These are phyloP conservation scores for Ceratina australensis DNA, from an alignment of 1,140 invertebrate genomes.

Conservation along the genomic window DNA sequence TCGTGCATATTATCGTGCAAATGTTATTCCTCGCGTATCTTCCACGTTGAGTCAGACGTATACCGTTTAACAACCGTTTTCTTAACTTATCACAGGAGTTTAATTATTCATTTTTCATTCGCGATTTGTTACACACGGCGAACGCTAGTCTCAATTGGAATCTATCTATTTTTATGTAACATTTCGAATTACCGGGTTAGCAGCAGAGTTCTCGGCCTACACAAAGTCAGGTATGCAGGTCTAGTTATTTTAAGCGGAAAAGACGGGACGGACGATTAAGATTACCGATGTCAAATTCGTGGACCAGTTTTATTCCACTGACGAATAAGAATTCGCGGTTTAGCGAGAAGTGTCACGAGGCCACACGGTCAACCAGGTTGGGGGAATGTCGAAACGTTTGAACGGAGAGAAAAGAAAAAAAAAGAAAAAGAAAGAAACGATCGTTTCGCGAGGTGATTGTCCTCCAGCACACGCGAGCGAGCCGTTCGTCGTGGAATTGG, in stretches of 20 bases:
- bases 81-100: no score
- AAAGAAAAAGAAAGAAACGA: not conserved
- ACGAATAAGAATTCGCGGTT: not conserved
- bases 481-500: not conserved
- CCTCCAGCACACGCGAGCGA: not conserved
- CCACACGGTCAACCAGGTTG: not conserved
- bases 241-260: constrained; percentile 40
- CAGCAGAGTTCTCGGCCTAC: not conserved
- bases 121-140: not conserved
- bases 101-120: no score
- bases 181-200: constrained; percentile 10
- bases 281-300: not conserved
- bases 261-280: constrained; percentile 23
- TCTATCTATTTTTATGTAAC: not conserved
- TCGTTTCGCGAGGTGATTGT: not conserved
- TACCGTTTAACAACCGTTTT: constrained; percentile 50
- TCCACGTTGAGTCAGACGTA: constrained; percentile 41
- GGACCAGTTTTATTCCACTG: not conserved
- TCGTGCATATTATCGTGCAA: constrained; percentile 19
- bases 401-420: no score
- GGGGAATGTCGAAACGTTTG: constrained; percentile 11
- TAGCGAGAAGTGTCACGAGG: constrained; percentile 5
- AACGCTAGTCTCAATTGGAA: not conserved
- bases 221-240: constrained; percentile 14
- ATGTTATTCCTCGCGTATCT: constrained; percentile 38